These are phyloP conservation scores for Anomalospiza imberbis DNA, from an alignment of 2,797 vertebrate genomes.

Conservation along the genomic window DNA sequence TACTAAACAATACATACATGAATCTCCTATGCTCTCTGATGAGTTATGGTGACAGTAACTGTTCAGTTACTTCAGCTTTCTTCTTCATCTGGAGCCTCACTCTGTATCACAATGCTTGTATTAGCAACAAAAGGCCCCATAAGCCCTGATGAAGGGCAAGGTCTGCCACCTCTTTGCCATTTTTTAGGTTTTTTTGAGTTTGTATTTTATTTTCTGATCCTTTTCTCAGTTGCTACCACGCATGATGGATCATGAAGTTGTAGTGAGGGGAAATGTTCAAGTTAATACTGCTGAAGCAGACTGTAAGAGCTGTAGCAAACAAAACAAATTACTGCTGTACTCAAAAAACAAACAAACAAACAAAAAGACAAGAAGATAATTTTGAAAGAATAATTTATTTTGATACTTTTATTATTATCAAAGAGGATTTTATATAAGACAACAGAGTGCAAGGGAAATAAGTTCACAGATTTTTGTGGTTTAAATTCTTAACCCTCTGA, in stretches of 20 bases:
- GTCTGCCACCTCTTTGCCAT: background rate
- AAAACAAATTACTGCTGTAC: background rate
- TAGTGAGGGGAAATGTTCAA: background rate
- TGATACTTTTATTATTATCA: background rate
- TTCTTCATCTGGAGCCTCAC: background rate
- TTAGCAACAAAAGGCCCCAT: background rate
- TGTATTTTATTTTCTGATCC: background rate
- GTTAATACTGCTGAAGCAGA: background rate
- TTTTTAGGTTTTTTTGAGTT: background rate
- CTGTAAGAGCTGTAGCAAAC: background rate
- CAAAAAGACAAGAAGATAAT: too few species aligned
- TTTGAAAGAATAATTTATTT: slow-evolving; percentile 9
- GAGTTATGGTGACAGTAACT: background rate
- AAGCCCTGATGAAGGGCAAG: background rate
- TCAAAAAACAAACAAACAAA: background rate
- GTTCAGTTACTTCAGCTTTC: background rate
- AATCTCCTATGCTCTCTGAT: background rate
- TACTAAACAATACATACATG: background rate
- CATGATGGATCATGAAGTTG: background rate
- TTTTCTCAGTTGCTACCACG: background rate
- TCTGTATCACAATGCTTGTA: background rate
- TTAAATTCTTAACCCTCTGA: background rate
- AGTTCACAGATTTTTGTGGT: background rate
- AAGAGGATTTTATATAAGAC: background rate
- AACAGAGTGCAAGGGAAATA: background rate